Percentiles rank a stretch among this genome's conserved stretches.
These are phyloP conservation scores for Drosophila mauritiana DNA, from an alignment of 1,140 invertebrate species.

Conservation along the genomic window DNA sequence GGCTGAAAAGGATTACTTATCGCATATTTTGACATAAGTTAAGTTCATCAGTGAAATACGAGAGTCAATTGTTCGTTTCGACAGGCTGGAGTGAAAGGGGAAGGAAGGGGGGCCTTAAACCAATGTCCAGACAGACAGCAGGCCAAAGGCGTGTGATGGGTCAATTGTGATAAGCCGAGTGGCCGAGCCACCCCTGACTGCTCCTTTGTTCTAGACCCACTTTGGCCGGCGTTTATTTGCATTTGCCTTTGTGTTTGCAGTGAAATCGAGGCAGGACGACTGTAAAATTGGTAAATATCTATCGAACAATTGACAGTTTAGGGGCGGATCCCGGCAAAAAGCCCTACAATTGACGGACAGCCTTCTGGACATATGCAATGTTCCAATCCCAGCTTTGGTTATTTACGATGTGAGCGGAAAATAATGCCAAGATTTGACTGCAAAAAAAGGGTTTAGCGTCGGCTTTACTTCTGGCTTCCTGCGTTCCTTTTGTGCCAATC, in stretches of 20 bases:
- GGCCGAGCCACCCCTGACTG: conserved; percentile 47
- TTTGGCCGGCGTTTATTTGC: conserved; percentile 72
- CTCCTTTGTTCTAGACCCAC: conserved; percentile 76
- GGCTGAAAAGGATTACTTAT: conserved; percentile 82
- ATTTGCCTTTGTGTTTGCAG: conserved; percentile 78
- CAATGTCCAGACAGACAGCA: conserved; percentile 45
- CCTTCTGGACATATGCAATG: conserved; percentile 55
- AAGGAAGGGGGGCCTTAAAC: conserved; percentile 38
- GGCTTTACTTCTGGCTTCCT: conserved; percentile 40
- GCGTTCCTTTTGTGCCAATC: not conserved
- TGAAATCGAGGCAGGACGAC: conserved; percentile 72
- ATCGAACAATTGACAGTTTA: conserved; percentile 72
- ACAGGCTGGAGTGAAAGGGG: not conserved
- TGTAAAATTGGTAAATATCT: conserved; percentile 75
- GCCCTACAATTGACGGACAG: conserved; percentile 54
- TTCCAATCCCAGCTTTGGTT: conserved; percentile 25
- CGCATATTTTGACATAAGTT: conserved; percentile 84
- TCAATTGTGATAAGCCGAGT: conserved; percentile 69
- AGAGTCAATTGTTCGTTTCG: conserved; percentile 73
- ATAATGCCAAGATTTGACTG: conserved; percentile 44
- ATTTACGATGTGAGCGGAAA: conserved; percentile 50
- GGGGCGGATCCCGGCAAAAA: conserved; percentile 41
- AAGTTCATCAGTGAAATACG: conserved; percentile 84
- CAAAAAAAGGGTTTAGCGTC: conserved; percentile 45
- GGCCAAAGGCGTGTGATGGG: conserved; percentile 51